Conservation (phyloP, 2,797 vertebrate genomes). For the Pangasius macronema region DNA sequence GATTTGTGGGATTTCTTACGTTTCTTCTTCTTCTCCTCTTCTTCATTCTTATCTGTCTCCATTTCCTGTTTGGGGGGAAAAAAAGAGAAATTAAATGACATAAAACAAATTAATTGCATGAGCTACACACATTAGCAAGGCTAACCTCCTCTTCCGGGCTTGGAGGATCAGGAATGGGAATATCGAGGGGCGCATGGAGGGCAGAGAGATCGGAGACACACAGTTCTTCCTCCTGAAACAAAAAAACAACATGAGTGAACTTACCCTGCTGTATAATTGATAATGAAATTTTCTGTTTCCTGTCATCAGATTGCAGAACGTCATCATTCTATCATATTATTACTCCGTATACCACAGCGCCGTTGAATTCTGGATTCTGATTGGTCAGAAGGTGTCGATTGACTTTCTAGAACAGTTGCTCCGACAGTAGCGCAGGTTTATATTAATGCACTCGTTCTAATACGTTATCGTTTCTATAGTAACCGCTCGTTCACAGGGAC, state of each 20-base stretch:
- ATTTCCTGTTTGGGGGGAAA: slow-evolving; percentile 72
- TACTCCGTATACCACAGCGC: no score
- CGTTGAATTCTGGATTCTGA: background rate
- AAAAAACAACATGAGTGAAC: background rate
- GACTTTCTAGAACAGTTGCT: no score
- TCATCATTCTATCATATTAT: no score
- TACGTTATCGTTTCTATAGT: no score
- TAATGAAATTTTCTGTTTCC: no score
- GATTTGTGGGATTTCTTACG: slow-evolving; percentile 51
- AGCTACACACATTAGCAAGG: background rate
- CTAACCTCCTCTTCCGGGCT: slow-evolving; percentile 83
- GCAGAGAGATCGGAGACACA: slow-evolving; percentile 75
- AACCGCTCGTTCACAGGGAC: no score
- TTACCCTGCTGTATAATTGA: no score
- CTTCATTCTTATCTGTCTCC: slow-evolving; percentile 82
- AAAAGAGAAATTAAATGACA: background rate
- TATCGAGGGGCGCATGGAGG: slow-evolving; percentile 82
- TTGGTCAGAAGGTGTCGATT: background rate
- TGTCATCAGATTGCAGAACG: no score
- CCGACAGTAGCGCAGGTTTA: no score
- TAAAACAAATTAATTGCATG: background rate
- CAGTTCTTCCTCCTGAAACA: slow-evolving; percentile 75
- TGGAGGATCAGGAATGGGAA: slow-evolving; percentile 89
- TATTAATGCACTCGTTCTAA: background rate
- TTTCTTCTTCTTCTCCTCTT: slow-evolving; percentile 83